These are phyloP conservation scores for Sciaenops ocellatus DNA, from an alignment of 2,797 vertebrate species.

Conservation along the genomic window DNA sequence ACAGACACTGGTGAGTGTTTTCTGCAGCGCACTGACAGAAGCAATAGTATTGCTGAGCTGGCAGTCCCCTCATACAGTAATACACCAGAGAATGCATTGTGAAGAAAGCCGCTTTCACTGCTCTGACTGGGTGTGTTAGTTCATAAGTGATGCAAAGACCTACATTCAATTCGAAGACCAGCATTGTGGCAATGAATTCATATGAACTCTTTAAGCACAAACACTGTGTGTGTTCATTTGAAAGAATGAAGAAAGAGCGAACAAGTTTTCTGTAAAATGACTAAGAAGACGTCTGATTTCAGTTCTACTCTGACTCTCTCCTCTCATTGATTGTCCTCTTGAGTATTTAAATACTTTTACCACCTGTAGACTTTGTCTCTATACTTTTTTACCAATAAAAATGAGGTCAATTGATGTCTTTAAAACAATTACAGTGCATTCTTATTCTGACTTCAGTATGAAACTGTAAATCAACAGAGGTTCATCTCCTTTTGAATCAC, in stretches of 20 bases:
- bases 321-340: background rate
- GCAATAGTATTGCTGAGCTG: conserved; percentile 21
- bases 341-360: background rate
- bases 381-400: background rate
- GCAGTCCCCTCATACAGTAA: conserved; percentile 2
- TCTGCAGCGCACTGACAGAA: conserved; percentile 20
- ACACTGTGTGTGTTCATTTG: background rate
- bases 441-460: background rate
- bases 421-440: background rate
- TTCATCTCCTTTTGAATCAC: conserved; percentile 2
- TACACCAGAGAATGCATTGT: conserved; percentile 1
- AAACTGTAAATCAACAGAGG: background rate
- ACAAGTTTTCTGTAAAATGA: background rate
- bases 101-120: background rate
- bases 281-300: background rate
- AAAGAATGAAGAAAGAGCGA: background rate
- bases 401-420: background rate
- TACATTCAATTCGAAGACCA: conserved; percentile 8
- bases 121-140: background rate
- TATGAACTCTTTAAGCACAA: background rate
- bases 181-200: background rate
- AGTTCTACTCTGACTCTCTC: background rate
- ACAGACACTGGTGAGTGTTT: conserved; percentile 23
- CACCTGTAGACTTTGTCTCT: background rate
- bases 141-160: background rate